phyloP scores from a whole-genome alignment of 1,140 invertebrate species.

The Caenorhabditis inopinata region DNA sequence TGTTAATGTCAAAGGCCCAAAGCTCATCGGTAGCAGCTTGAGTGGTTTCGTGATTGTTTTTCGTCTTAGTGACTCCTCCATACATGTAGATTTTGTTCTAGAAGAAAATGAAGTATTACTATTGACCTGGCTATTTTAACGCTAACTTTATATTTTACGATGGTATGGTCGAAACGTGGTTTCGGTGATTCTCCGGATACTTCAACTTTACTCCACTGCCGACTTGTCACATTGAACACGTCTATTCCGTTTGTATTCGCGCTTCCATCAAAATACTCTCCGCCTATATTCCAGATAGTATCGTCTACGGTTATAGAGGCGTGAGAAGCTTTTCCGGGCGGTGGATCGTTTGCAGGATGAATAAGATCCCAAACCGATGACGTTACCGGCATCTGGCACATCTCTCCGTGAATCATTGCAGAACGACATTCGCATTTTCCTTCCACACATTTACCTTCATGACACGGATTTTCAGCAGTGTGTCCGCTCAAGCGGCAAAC shows the following conservation, averaged over 20 bases:
- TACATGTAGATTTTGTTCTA: conserved; percentile 60
- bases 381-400: conserved; percentile 47
- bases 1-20: conserved; percentile 56
- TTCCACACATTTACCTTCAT: conserved; percentile 34
- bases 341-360: not conserved
- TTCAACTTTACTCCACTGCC: conserved; percentile 32
- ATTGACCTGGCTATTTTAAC: not conserved
- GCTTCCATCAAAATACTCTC: conserved; percentile 31
- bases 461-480: conserved; percentile 47
- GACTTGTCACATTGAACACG: conserved; percentile 46
- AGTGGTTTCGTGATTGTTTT: conserved; percentile 36
- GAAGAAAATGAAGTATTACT: not conserved
- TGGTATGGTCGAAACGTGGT: conserved; percentile 61
- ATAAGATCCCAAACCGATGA: conserved; percentile 54
- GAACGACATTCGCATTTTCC: conserved; percentile 49
- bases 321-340: conserved; percentile 56
- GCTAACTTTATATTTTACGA: conserved; percentile 60
- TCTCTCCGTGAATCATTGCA: conserved; percentile 42
- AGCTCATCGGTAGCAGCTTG: conserved; percentile 55
- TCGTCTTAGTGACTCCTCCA: conserved; percentile 57
- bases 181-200: conserved; percentile 39
- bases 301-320: conserved; percentile 51
- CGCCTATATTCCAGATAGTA: conserved; percentile 59
- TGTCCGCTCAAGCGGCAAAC: conserved; percentile 40
- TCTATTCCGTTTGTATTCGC: conserved; percentile 31